Evolutionary conservation across 1,140 invertebrate species (phyloP).

Genomic region (Fopius arisanus): DNA sequence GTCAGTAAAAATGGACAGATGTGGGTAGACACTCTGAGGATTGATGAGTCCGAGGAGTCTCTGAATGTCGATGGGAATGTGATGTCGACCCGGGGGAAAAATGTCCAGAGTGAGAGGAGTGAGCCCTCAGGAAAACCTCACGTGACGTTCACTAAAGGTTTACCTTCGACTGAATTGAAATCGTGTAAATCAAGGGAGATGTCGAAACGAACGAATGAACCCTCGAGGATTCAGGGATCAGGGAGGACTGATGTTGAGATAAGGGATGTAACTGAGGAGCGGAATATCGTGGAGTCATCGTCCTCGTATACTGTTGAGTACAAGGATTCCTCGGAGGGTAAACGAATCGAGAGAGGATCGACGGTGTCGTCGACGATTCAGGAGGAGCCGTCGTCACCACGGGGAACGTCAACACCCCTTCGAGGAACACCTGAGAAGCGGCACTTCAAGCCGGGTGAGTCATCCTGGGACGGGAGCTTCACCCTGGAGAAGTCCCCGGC

Average conservation of each 20-base stretch:
- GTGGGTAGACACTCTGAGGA: constrained; percentile 39
- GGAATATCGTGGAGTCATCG: constrained; percentile 38
- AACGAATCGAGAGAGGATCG: constrained; percentile 39
- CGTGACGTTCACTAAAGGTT: constrained; percentile 19
- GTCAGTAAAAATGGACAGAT: constrained; percentile 45
- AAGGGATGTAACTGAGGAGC: constrained; percentile 42
- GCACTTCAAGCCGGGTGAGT: constrained; percentile 52
- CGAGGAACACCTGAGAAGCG: constrained; percentile 6
- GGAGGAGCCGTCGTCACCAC: constrained; percentile 34
- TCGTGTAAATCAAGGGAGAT: neutral
- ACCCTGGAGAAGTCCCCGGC: constrained; percentile 22
- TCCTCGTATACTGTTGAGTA: constrained; percentile 50
- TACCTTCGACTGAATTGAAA: no score
- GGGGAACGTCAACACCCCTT: constrained; percentile 27
- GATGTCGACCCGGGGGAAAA: constrained; percentile 39
- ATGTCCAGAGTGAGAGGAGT: constrained; percentile 45
- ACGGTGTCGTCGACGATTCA: constrained; percentile 44
- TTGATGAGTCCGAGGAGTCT: constrained; percentile 37
- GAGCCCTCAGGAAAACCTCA: constrained; percentile 26
- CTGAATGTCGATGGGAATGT: constrained; percentile 49
- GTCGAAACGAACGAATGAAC: constrained; percentile 37
- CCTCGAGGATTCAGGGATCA: constrained; percentile 36
- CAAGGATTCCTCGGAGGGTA: constrained; percentile 42
- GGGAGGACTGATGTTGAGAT: constrained; percentile 41
- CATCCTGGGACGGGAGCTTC: constrained; percentile 36